phyloP scores from a whole-genome alignment of 1,140 invertebrate genomes.

The Drosophila nannoptera region DNA sequence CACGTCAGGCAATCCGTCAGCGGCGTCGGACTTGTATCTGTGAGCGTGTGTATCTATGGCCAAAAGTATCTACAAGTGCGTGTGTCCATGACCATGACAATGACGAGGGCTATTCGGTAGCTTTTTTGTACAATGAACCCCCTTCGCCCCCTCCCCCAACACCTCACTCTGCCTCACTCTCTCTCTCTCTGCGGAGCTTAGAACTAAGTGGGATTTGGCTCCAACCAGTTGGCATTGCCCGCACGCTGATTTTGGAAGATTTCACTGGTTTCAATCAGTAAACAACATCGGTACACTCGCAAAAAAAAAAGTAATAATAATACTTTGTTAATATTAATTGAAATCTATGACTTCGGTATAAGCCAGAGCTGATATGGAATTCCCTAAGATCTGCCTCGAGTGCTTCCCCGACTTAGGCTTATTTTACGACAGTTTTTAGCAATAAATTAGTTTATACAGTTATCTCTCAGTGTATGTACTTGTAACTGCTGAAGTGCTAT shows the following conservation, averaged over 20 bases:
- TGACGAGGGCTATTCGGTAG: conserved; percentile 15
- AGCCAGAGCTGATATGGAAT: no score
- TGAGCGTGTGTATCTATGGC: conserved; percentile 4
- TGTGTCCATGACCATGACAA: conserved; percentile 45
- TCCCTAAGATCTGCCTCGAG: no score
- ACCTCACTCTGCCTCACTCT: no score
- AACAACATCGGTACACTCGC: conserved; percentile 12
- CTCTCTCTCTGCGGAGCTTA: background rate
- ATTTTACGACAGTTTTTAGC: background rate
- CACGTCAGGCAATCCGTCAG: conserved; percentile 43
- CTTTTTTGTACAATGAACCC: conserved; percentile 20
- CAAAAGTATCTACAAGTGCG: conserved; percentile 38
- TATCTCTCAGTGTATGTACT: background rate
- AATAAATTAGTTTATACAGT: background rate
- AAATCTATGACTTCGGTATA: no score
- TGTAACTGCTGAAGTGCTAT: conserved; percentile 20
- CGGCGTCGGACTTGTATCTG: conserved; percentile 19
- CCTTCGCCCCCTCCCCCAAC: conserved; percentile 7
- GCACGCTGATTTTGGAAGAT: conserved; percentile 51
- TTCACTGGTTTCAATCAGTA: conserved; percentile 47
- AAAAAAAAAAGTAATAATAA: background rate
- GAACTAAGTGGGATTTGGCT: conserved; percentile 29
- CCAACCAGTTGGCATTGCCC: conserved; percentile 53
- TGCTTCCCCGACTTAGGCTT: no score
- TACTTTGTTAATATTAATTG: no score